Evolutionary conservation across 2,113 vertebrate genomes (phyloP), one percentile per base, ranked within the genome.

Genomic region (Colaptes auratus): DNA sequence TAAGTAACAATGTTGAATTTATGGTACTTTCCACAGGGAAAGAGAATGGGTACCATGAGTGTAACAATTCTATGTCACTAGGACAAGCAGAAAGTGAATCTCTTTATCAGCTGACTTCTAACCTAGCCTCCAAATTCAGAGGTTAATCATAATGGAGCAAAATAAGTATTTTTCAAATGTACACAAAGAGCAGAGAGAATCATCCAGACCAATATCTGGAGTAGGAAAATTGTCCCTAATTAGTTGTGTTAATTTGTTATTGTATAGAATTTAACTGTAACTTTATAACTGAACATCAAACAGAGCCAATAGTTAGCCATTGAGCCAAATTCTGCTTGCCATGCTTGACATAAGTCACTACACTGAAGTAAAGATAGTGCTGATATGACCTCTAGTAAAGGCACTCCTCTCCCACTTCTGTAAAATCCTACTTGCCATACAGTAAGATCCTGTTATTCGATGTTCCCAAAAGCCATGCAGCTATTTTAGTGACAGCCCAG

Each of bases 391-490:
- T 80, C 42, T 4, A 6, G 7, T 39, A 78, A 88, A 39, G 39
- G 11, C 39, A 39, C 39, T 39, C 39, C 39, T 39, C 39, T 39
- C 39, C 39, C 39, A 39, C 39, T 39, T 39, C 39, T 11, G 12
- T 39, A 39, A 39, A 75, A 73, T 36, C 46, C n/a, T 1, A 2
- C n/a, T 42, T 72, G 15, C 4, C 30, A 24, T 0, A 0, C 60
- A 31, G 15, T 17, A 25, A 46, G n/a, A 89, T 7, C 11, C 14
- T 52, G 6, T 20, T 70, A 14, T 7, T 60, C 23, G 86, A 5
- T 44, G 17, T 88, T 48, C 58, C 31, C 36, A 35, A 58, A 58
- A 53, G 61, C 23, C 15, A 48, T 79, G n/a, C 27, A 52, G 28
- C 21, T 63, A 42, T 27, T 60, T 84, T 64, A 70, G 31, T 44